Percentiles rank a stretch among this genome's conserved stretches.
Conservation (phyloP, 2,888 invertebrate genomes). For the Rambutsinella grinnellia region DNA sequence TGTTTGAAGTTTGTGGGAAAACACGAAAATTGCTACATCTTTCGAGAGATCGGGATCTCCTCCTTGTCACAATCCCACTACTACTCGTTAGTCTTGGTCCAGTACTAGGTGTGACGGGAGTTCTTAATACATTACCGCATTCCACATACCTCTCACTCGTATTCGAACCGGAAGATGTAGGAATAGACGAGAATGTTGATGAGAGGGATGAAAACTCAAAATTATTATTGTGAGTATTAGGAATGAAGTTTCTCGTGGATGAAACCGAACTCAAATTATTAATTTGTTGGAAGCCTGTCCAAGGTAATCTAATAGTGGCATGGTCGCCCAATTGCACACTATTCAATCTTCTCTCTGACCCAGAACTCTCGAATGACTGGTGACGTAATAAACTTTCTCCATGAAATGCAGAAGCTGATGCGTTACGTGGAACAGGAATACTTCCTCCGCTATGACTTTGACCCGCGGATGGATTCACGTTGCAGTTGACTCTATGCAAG, state of each 20-base stretch:
- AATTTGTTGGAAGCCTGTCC: conserved; percentile 62
- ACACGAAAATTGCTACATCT: conserved; percentile 56
- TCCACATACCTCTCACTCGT: conserved; percentile 61
- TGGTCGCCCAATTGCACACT: conserved; percentile 66
- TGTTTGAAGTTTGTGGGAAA: conserved; percentile 23
- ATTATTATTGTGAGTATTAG: conserved; percentile 64
- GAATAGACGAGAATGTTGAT: background rate
- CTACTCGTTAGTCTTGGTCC: conserved; percentile 19
- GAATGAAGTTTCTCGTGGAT: conserved; percentile 42
- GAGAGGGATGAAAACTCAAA: conserved; percentile 22
- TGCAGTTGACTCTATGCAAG: conserved; percentile 63
- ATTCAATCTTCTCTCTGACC: conserved; percentile 55
- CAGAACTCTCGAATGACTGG: conserved; percentile 36
- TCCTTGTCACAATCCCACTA: conserved; percentile 17
- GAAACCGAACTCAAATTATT: conserved; percentile 62
- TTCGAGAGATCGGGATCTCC: conserved; percentile 57
- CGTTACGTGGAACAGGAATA: conserved; percentile 36
- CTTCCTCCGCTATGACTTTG: conserved; percentile 6
- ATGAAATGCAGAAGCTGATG: conserved; percentile 40
- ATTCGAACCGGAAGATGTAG: background rate
- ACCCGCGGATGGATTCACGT: conserved; percentile 25
- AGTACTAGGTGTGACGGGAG: conserved; percentile 5
- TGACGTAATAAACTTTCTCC: conserved; percentile 25
- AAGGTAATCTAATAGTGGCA: conserved; percentile 64
- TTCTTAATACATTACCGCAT: conserved; percentile 42